phyloP scores from a whole-genome alignment of 1,140 invertebrate genomes.

The Heliothis subflexa region DNA sequence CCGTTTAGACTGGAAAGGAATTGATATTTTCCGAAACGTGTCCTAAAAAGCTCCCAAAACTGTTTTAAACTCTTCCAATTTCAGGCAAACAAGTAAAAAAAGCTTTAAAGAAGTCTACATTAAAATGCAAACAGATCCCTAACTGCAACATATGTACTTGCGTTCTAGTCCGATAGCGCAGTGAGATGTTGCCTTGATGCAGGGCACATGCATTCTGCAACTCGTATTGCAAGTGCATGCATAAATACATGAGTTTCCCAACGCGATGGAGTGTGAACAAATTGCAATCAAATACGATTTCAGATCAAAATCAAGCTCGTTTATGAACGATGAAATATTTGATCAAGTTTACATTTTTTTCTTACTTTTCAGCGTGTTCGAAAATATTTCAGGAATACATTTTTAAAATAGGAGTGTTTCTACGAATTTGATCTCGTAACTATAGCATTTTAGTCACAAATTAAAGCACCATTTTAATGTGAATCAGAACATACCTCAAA shows the following conservation, averaged over 20 bases:
- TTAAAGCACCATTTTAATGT: too few species aligned
- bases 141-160: background rate
- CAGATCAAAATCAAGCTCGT: constrained; percentile 17
- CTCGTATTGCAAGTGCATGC: constrained; percentile 21
- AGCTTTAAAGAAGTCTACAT: background rate
- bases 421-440: too few species aligned
- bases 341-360: background rate
- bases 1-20: too few species aligned
- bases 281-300: constrained; percentile 34
- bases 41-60: too few species aligned
- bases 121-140: background rate
- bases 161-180: constrained; percentile 14
- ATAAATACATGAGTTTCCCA: constrained; percentile 26
- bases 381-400: too few species aligned
- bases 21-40: too few species aligned
- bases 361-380: too few species aligned
- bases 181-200: constrained; percentile 13
- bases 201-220: background rate
- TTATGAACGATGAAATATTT: background rate
- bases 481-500: too few species aligned
- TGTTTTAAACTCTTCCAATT: background rate
- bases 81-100: background rate
- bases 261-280: constrained; percentile 12
- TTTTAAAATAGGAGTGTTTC: too few species aligned
- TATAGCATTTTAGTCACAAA: too few species aligned